A percentile compares a stretch with the other conserved stretches of the same genome.
Evolutionary conservation across 2,113 vertebrate species (phyloP).

Genomic region (Cottus gobio): DNA sequence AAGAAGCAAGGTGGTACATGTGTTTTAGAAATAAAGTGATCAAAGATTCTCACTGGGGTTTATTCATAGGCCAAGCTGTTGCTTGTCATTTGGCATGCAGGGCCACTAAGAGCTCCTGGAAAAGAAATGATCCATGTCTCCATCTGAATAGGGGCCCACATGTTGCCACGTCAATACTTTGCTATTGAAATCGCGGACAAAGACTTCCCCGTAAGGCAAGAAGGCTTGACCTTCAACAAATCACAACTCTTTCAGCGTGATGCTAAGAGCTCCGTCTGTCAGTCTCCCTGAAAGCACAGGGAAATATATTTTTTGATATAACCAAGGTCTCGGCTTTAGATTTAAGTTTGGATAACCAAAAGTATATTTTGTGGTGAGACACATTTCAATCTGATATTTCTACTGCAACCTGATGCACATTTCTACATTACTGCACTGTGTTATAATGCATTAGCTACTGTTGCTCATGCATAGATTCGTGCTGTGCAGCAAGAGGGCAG

Average conservation of each 20-base stretch:
- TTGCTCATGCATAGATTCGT: neutral
- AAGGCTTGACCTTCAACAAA: conserved; percentile 78
- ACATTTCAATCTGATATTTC: neutral
- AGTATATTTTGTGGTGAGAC: neutral
- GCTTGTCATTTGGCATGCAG: conserved; percentile 74
- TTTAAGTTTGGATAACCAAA: neutral
- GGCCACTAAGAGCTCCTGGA: conserved; percentile 68
- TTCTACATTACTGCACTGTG: neutral
- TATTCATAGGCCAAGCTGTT: conserved; percentile 79
- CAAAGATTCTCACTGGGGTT: conserved; percentile 63
- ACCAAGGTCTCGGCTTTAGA: neutral
- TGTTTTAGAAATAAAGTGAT: conserved; percentile 41
- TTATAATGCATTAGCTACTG: neutral
- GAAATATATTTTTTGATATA: conserved; percentile 7
- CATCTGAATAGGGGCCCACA: conserved; percentile 73
- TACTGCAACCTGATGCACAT: neutral
- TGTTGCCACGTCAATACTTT: conserved; percentile 74
- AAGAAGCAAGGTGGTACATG: conserved; percentile 9
- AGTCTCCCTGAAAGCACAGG: conserved; percentile 31
- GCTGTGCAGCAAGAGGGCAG: conserved; percentile 45
- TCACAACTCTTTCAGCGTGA: conserved; percentile 43
- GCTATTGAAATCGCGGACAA: conserved; percentile 78
- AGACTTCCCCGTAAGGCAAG: conserved; percentile 63
- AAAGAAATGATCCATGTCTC: conserved; percentile 71
- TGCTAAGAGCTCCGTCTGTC: conserved; percentile 45